Evolutionary conservation across 2,888 invertebrate genomes (phyloP), one percentile per base, ranked within the genome.

Genomic region (Cinara cedri): DNA sequence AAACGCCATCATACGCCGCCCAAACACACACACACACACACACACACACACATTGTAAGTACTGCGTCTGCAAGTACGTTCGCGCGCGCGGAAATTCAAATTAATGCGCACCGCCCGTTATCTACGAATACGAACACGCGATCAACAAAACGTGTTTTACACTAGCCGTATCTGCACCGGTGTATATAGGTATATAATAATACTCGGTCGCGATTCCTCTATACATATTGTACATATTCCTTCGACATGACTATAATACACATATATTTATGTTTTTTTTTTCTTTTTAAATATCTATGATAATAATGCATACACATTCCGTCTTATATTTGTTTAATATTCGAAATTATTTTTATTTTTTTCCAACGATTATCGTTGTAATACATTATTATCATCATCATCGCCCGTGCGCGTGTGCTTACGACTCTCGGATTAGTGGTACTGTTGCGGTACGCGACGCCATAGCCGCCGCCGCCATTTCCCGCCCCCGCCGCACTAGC

Each of bases 81-180:
- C 24, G 68, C 60, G 70, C 60, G 70, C 54, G 72, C 72, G 54
- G 63, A 68, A 78, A 78, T 78, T 78, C 57, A 70, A 78, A 78
- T 78, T 78, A 78, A 78, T 60, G 78, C 57, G 46, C 66, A 68
- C 68, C 60, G 42, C 26, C 63, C 51, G 49, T 78, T 70, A 78
- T 78, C 78, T 68, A 26, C 68, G 76, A 60, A 57, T 57, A 34
- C 68, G 60, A 60, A 68, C 78, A 78, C 76, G 66, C 76, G 66
- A 66, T 78, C 78, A 68, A 34, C 57, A 78, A 78, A 78, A 70
- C 78, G 78, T 78, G 78, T 78, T 70, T 46, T 42, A 62, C 62
- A 62, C 34, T 34, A 19, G 26, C 26, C 8, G 16, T 57, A 51
- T 46, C 10, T 46, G 44, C 54, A 68, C 19, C 1, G 21, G 8